Base-by-base conservation (phyloP, 2,888 invertebrate genomes). In the Melipona beecheii region DNA sequence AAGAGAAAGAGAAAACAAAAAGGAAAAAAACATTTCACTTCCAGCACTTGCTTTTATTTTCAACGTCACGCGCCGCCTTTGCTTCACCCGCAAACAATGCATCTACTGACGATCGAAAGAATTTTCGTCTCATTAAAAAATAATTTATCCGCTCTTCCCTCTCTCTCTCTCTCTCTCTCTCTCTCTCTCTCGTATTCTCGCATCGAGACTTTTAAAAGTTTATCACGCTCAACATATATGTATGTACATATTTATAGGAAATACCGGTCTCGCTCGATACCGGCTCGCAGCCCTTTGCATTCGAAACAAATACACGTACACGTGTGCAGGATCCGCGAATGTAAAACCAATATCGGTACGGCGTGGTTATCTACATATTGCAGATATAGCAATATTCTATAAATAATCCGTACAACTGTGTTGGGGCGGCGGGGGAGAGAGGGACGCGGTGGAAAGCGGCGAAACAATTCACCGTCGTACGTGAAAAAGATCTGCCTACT, bases 281-380 rank as follows among this genome's bases (percentile, higher is more conserved):
- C 24, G 49, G 36, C 66, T 60, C 60, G 24, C 75, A 17, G 27
- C 64, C 52, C 70, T 77, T 65, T 70, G 54, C 78, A 70, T 66
- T 75, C 60, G 75, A 54, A 75, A 81, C 70, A 49, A 70, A 74
- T 60, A 71, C 60, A 58, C 15, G 69, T 69, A 49, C 81, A 64
- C 73, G 68, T 49, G 50, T 56, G 50, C 58, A 11, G 78, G 58
- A 68, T 81, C 49, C 68, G 36, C 54, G 71, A 66, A 58, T 71
- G 66, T 81, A 68, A 83, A 83, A 83, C 82, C 82, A 75, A 83
- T 81, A 83, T 81, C 81, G 81, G 31, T 4, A 56, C 31, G 52
- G 52, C 31, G 72, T n/a, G 81, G 81, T 82, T 82, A 82, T 81
- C 81, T 82, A 81, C 74, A 81, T 81, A 75, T 75, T 81, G 74